These are phyloP conservation scores for Suncus etruscus DNA, from an alignment of 2,113 vertebrate species.

Conservation along the genomic window DNA sequence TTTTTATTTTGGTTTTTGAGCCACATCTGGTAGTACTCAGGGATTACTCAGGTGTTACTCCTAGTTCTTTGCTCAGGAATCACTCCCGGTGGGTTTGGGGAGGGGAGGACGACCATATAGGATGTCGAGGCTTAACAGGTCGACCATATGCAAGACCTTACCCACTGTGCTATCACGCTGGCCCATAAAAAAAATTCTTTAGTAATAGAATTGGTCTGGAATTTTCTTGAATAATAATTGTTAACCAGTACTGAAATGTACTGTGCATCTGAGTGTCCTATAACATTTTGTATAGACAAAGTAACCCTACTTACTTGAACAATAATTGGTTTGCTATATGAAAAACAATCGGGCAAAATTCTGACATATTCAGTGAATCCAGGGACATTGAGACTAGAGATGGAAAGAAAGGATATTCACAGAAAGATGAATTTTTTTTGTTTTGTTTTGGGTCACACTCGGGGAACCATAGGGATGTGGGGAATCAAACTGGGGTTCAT, in stretches of 20 bases:
- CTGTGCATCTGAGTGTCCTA: not conserved
- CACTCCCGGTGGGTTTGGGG: too few relatives aligned
- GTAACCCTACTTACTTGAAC: slow-evolving; percentile 42
- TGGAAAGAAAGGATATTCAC: not conserved
- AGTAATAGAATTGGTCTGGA: not conserved
- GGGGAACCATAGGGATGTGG: too few relatives aligned
- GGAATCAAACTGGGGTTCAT: too few relatives aligned
- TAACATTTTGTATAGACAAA: slow-evolving; percentile 8
- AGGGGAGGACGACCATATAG: too few relatives aligned
- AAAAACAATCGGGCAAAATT: not conserved
- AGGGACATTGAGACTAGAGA: not conserved
- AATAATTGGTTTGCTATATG: slow-evolving; percentile 8
- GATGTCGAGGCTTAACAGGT: too few relatives aligned
- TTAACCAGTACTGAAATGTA: not conserved
- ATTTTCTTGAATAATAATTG: slow-evolving; percentile 17
- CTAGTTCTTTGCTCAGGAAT: too few relatives aligned
- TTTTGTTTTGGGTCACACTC: too few relatives aligned
- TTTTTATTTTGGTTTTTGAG: too few relatives aligned
- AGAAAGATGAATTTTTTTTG: not conserved
- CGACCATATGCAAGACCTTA: too few relatives aligned
- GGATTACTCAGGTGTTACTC: too few relatives aligned
- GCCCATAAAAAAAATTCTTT: not conserved
- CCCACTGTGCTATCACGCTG: too few relatives aligned
- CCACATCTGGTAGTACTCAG: too few relatives aligned
- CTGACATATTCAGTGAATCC: not conserved